Conservation (phyloP, 2,113 vertebrate genomes). For the Stegastes partitus region DNA sequence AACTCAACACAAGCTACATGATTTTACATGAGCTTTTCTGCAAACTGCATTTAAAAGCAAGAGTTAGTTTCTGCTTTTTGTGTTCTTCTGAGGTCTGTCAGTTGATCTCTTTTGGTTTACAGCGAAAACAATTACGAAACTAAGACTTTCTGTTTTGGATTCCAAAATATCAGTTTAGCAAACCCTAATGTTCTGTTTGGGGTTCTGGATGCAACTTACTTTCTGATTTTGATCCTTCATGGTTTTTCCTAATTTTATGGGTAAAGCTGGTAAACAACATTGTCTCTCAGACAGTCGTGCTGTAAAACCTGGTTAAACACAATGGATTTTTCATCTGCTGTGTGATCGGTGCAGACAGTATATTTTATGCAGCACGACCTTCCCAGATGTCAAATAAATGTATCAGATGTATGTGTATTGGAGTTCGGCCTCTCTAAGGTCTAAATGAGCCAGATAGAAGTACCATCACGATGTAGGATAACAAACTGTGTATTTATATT, state of each 20-base stretch:
- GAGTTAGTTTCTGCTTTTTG: background rate
- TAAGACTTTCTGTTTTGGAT: background rate
- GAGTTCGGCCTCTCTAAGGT: background rate
- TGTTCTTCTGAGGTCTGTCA: background rate
- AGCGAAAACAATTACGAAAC: background rate
- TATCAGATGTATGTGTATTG: background rate
- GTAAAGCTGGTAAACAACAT: background rate
- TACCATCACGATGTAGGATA: background rate
- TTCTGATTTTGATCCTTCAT: background rate
- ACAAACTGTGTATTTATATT: background rate
- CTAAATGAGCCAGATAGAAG: background rate
- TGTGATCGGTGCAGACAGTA: background rate
- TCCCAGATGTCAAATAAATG: background rate
- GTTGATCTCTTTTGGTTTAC: background rate
- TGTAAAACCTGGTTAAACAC: background rate
- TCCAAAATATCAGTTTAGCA: background rate
- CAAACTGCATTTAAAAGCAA: too few species aligned
- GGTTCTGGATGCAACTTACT: background rate
- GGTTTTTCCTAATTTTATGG: background rate
- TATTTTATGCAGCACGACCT: background rate
- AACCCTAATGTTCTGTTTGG: background rate
- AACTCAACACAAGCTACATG: constrained; percentile 4
- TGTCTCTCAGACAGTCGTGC: background rate
- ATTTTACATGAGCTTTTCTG: too few species aligned
- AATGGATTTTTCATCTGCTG: background rate